Base-by-base conservation (phyloP, 2,888 invertebrate species). In the Apodemia duryi region DNA sequence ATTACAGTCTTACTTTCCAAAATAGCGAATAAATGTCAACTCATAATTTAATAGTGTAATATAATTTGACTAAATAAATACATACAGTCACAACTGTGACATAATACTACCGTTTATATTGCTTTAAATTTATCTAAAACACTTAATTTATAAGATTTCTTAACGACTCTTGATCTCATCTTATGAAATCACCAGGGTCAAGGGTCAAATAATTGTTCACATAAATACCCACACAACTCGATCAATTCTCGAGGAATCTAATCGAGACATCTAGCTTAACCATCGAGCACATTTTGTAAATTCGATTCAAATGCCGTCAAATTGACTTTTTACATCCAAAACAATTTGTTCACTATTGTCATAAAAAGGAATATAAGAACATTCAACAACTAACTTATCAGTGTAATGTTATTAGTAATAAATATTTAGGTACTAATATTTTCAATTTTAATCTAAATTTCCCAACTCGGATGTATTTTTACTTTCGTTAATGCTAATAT, bases 261-360 rank as follows among this genome's bases (percentile, higher is more conserved):
- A 54, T 29, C 29, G 54, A 54, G 28, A 54, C 11, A 72, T 74
- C 77, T 76, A 81, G 77, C 81, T 81, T 10, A 54, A 54, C 29
- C 51, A 51, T 21, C 54, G 54, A 54, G 54, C 80, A 70, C 78
- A 70, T 71, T 70, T 71, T 72, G 54, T 82, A 83, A 83, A 83
- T 83, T 82, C 82, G 82, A 77, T 77, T 73, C 76, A 72, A 69
- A 70, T 65, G 67, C 35, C 46, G 46, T 52, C 51, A 32, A 62
- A 49, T 62, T 57, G 60, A n/a, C 46, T 21, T 10, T 54, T 7
- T 52, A 61, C 61, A 63, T 63, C 43, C 63, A 63, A 63, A 66
- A 63, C 54, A 21, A 54, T 11, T 29, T 54, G 21, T 54, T 29
- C 52, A 4, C 10, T 54, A 29, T 10, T 4, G 0, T 10, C 29